Evolutionary conservation across 1,140 invertebrate genomes (phyloP).

Genomic region (Drosophila jambulina): DNA sequence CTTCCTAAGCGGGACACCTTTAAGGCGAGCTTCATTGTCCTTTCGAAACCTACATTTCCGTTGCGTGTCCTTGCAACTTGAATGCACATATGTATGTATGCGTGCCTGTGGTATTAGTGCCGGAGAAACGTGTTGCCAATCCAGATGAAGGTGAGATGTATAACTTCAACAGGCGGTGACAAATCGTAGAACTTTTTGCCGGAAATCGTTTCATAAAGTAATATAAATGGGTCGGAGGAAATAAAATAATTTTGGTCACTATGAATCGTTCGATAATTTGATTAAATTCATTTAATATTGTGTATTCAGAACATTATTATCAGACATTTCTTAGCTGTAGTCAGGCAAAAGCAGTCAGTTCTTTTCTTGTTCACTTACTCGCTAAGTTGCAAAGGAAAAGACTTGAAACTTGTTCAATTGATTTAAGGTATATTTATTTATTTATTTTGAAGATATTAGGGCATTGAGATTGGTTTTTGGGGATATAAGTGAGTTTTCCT

Average conservation of each 20-base stretch:
- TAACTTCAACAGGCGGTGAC: conserved; percentile 2
- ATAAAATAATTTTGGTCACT: background rate
- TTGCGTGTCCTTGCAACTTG: conserved; percentile 53
- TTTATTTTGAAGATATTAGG: background rate
- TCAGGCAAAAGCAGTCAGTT: background rate
- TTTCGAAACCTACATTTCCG: conserved; percentile 41
- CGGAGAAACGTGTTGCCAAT: conserved; percentile 6
- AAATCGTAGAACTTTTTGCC: background rate
- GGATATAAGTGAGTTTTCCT: no score
- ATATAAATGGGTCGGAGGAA: background rate
- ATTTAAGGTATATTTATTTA: background rate
- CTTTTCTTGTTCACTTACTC: background rate
- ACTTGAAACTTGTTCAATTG: background rate
- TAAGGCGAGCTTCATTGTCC: conserved; percentile 27
- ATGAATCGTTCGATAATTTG: background rate
- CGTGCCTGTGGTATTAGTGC: conserved; percentile 30
- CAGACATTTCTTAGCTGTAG: background rate
- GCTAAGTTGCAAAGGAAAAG: background rate
- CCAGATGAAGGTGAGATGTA: conserved; percentile 4
- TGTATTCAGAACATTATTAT: background rate
- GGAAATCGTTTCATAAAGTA: background rate
- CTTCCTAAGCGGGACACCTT: conserved; percentile 52
- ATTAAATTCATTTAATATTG: background rate
- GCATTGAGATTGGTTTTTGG: background rate
- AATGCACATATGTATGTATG: background rate